A percentile compares a stretch with the other conserved stretches of the same genome.
phyloP scores from a whole-genome alignment of 2,888 invertebrate genomes.

The Hoplodrina blanda region DNA sequence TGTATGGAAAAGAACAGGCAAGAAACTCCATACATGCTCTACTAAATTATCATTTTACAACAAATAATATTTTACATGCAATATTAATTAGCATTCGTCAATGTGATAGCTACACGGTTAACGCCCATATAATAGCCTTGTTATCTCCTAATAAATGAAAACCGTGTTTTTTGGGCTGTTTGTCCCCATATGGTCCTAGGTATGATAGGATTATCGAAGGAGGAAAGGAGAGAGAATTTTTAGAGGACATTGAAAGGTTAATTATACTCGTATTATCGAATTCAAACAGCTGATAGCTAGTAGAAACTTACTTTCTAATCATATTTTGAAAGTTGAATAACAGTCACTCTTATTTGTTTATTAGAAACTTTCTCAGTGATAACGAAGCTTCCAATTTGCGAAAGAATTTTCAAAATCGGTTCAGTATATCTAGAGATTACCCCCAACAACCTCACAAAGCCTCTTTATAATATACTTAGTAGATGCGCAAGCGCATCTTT shows the following conservation, averaged over 20 bases:
- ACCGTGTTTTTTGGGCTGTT: constrained; percentile 29
- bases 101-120: constrained; percentile 16
- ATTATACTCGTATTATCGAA: not conserved
- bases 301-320: not conserved
- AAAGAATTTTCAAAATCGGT: no score
- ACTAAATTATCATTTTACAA: no score
- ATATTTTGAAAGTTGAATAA: constrained; percentile 3
- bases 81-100: constrained; percentile 6
- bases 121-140: constrained; percentile 44
- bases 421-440: no score
- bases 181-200: constrained; percentile 15
- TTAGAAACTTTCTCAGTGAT: no score
- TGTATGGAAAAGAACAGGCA: no score
- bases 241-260: not conserved
- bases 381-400: no score
- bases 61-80: not conserved
- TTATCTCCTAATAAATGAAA: constrained; percentile 32
- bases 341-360: not conserved
- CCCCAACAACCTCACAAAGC: no score
- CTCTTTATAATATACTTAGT: no score
- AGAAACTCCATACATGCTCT: no score
- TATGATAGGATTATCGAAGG: not conserved
- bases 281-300: not conserved
- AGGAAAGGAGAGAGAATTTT: not conserved
- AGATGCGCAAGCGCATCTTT: constrained; percentile 6